A percentile compares a stretch with the other conserved stretches of the same genome.
Conservation (phyloP, 2,113 vertebrate genomes). For the Cryptotis parvus region DNA sequence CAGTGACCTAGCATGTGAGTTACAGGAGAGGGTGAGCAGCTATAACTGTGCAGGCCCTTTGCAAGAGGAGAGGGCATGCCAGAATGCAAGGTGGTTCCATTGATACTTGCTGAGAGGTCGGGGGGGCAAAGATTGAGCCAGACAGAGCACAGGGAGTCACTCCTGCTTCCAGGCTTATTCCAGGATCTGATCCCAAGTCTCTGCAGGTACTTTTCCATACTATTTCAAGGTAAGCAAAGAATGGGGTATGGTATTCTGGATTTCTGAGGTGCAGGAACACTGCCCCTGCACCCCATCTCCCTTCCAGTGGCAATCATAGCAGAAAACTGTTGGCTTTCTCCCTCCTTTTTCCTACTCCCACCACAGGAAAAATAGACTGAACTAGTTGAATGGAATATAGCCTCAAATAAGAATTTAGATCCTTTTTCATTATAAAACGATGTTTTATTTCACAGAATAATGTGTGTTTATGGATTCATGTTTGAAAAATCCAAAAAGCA, state of each 20-base stretch:
- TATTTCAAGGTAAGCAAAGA: neutral
- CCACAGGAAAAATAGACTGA: neutral
- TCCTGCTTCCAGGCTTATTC: neutral
- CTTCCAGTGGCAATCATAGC: neutral
- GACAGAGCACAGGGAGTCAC: rapidly evolving
- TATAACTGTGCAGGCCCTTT: neutral
- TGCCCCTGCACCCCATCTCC: neutral
- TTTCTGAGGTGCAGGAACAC: neutral
- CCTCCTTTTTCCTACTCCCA: too few relatives aligned
- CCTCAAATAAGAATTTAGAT: slow-evolving; percentile 21
- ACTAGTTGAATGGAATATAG: neutral
- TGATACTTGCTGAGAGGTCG: neutral
- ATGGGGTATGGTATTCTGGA: neutral
- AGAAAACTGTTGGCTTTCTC: slow-evolving; percentile 5
- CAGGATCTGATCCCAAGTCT: neutral
- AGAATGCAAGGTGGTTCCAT: neutral
- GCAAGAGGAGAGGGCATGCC: neutral
- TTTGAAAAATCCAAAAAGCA: neutral
- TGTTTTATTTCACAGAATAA: slow-evolving; percentile 45
- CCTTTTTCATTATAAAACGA: neutral
- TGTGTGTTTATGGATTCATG: neutral
- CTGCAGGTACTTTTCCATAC: neutral
- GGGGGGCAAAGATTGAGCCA: neutral
- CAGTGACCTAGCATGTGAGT: neutral
- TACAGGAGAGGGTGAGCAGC: neutral